phyloP scores from a whole-genome alignment of 2,888 invertebrate species.

The Epistrophella euchroma region DNA sequence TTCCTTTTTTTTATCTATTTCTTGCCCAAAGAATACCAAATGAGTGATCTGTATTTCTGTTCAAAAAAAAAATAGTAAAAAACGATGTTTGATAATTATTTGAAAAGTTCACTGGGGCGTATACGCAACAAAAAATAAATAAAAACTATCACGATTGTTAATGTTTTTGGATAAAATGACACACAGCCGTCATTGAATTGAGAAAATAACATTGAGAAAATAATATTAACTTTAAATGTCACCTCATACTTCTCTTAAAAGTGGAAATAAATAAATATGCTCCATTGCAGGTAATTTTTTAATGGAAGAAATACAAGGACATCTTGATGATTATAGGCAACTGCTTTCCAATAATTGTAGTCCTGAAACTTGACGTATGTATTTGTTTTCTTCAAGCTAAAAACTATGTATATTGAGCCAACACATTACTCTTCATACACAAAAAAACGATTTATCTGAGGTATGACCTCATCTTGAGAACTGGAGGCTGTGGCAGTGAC shows the following conservation, averaged over 20 bases:
- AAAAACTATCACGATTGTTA: not conserved
- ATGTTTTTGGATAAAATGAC: too few relatives aligned
- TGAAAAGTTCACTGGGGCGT: not conserved
- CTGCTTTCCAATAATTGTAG: not conserved
- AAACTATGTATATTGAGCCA: not conserved
- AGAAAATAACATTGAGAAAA: too few relatives aligned
- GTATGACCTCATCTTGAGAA: slow-evolving; percentile 35
- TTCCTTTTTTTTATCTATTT: too few relatives aligned
- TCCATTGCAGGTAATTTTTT: too few relatives aligned
- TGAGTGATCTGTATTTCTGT: too few relatives aligned
- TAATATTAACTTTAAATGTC: too few relatives aligned
- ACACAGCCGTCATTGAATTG: too few relatives aligned
- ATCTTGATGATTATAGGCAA: too few relatives aligned
- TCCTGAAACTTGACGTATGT: not conserved
- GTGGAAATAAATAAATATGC: too few relatives aligned
- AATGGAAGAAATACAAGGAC: too few relatives aligned
- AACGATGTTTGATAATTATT: not conserved
- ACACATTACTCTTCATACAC: slow-evolving; percentile 41
- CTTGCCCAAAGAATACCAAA: too few relatives aligned
- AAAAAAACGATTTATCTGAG: slow-evolving; percentile 19
- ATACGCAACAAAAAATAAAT: slow-evolving; percentile 8
- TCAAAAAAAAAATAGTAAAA: not conserved
- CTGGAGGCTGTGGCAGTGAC: not conserved
- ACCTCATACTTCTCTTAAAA: too few relatives aligned
- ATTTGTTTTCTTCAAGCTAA: not conserved